These are phyloP conservation scores for Orchestia grillus DNA, from an alignment of 1,140 invertebrate species.

Conservation along the genomic window DNA sequence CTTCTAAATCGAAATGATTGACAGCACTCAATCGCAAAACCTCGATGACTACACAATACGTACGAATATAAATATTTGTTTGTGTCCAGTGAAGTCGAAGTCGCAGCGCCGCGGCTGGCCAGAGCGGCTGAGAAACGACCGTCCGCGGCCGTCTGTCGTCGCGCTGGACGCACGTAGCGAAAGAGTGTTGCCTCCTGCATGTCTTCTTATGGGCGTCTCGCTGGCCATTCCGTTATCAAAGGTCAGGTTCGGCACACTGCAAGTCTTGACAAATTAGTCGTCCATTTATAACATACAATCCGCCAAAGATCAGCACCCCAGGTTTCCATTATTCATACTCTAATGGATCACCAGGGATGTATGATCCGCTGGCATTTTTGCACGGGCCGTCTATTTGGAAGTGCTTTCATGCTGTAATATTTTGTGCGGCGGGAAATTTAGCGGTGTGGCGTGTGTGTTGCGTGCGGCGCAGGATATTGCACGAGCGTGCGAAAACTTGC, in stretches of 20 bases:
- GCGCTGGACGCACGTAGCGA: background rate
- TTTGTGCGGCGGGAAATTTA: background rate
- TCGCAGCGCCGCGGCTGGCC: background rate
- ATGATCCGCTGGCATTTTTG: slow-evolving; percentile 41
- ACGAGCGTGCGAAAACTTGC: slow-evolving; percentile 20
- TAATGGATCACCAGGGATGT: slow-evolving; percentile 51
- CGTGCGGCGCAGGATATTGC: background rate
- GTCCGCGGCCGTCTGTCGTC: background rate
- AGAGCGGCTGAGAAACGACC: background rate
- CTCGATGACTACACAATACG: background rate
- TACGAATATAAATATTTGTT: background rate
- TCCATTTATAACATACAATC: slow-evolving; percentile 53
- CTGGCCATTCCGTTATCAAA: slow-evolving; percentile 20
- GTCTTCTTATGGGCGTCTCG: background rate
- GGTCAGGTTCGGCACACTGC: slow-evolving; percentile 6
- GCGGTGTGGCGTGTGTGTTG: background rate
- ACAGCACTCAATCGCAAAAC: background rate
- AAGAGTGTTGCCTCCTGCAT: background rate
- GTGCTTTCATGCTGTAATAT: slow-evolving; percentile 52
- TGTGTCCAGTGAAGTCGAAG: background rate
- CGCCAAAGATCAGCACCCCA: slow-evolving; percentile 52
- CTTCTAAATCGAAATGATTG: background rate
- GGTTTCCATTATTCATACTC: slow-evolving; percentile 48
- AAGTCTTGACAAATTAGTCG: slow-evolving; percentile 47
- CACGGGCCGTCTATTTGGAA: background rate